Percentiles rank a stretch among this genome's conserved stretches.
These are phyloP conservation scores for Brotula barbata DNA, from an alignment of 2,797 vertebrate species.

Conservation along the genomic window DNA sequence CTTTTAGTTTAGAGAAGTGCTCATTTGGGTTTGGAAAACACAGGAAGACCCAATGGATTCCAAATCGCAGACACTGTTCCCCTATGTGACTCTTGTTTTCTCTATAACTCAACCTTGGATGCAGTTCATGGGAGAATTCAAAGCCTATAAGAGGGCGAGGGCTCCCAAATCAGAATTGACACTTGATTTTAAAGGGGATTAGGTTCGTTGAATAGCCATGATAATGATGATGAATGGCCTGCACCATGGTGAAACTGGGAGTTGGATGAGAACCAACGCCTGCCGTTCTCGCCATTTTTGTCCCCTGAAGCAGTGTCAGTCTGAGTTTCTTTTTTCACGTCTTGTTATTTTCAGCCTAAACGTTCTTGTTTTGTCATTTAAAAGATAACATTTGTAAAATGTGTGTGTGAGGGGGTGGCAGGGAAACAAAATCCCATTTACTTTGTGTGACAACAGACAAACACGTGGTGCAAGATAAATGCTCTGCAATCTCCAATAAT, in stretches of 20 bases:
- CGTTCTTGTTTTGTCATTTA: conserved; percentile 27
- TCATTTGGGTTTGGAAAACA: conserved; percentile 34
- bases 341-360: conserved; percentile 39
- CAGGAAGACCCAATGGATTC: conserved; percentile 39
- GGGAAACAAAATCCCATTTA: no score
- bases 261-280: conserved; percentile 71
- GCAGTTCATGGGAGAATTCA: conserved; percentile 67
- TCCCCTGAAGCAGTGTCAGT: conserved; percentile 58
- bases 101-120: conserved; percentile 50
- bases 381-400: conserved; percentile 1
- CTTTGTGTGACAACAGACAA: not conserved
- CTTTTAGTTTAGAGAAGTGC: conserved; percentile 59
- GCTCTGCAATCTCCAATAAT: not conserved
- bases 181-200: conserved; percentile 76
- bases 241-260: conserved; percentile 66
- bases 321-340: conserved; percentile 25
- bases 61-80: conserved; percentile 27
- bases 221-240: conserved; percentile 72
- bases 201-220: conserved; percentile 64
- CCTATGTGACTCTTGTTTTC: conserved; percentile 52
- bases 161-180: conserved; percentile 72
- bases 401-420: no score
- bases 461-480: not conserved
- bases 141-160: conserved; percentile 56
- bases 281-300: conserved; percentile 52